Conservation (phyloP, 2,888 invertebrate species). For the Muscina levida region DNA sequence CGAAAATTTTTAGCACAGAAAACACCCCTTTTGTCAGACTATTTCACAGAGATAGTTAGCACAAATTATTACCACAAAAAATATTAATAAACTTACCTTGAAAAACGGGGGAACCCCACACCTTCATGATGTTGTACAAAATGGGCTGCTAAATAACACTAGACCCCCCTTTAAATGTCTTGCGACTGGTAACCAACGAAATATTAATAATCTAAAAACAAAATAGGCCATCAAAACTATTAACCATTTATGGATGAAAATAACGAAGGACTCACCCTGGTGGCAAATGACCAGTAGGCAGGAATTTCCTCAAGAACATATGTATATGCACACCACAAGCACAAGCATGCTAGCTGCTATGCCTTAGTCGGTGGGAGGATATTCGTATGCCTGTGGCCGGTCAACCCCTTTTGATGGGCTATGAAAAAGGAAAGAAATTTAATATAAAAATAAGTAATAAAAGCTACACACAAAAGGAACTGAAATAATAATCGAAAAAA, state of each 20-base stretch:
- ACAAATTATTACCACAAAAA: conserved; percentile 11
- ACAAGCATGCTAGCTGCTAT: too few relatives aligned
- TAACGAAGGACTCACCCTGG: conserved; percentile 18
- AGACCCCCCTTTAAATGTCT: too few relatives aligned
- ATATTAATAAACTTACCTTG: conserved; percentile 37
- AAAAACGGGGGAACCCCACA: conserved; percentile 18
- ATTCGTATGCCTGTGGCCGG: neutral
- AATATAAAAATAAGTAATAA: conserved; percentile 33
- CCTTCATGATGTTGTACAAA: neutral
- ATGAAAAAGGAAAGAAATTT: neutral
- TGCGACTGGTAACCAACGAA: neutral
- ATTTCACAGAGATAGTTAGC: neutral
- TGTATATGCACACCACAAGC: too few relatives aligned
- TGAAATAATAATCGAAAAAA: conserved; percentile 31
- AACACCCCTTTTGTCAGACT: conserved; percentile 13
- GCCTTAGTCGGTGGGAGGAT: neutral
- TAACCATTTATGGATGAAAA: conserved; percentile 44
- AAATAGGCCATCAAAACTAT: conserved; percentile 56
- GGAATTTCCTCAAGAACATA: too few relatives aligned
- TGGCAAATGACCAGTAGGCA: conserved; percentile 17
- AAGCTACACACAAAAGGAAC: neutral
- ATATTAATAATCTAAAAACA: conserved; percentile 55
- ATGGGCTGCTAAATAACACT: too few relatives aligned
- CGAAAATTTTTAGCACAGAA: neutral
- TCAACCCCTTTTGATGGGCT: conserved; percentile 41